phyloP scores from a whole-genome alignment of 1,140 invertebrate species.

The Drosophila quadrilineata region DNA sequence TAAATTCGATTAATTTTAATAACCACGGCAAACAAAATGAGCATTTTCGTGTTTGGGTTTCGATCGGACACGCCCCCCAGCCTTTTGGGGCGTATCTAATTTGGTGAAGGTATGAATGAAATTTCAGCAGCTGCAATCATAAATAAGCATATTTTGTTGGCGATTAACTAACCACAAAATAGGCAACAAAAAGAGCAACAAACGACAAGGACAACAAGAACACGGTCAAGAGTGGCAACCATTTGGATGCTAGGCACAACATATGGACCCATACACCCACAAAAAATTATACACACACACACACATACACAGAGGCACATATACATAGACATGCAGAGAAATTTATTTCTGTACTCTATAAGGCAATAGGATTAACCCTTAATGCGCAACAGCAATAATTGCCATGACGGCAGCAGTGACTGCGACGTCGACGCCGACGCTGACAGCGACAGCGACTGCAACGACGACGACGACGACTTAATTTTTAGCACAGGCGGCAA shows the following conservation, averaged over 20 bases:
- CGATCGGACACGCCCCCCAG: too few species aligned
- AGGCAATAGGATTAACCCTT: slow-evolving; percentile 71
- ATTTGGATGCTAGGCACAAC: slow-evolving; percentile 17
- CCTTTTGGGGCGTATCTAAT: too few species aligned
- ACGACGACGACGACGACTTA: slow-evolving; percentile 57
- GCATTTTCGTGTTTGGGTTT: too few species aligned
- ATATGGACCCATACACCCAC: too few species aligned
- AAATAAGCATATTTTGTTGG: slow-evolving; percentile 42
- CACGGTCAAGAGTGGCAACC: slow-evolving; percentile 17
- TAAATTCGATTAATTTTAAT: too few species aligned
- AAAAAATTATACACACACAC: slow-evolving; percentile 16
- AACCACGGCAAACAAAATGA: too few species aligned
- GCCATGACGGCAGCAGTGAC: slow-evolving; percentile 48
- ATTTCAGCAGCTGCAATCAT: slow-evolving; percentile 30
- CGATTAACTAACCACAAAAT: slow-evolving; percentile 39
- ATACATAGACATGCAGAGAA: slow-evolving; percentile 8
- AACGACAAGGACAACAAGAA: slow-evolving; percentile 2
- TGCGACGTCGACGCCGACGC: neutral
- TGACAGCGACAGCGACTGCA: slow-evolving; percentile 1
- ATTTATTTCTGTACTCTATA: slow-evolving; percentile 47
- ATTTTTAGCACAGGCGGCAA: slow-evolving; percentile 75
- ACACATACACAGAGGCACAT: slow-evolving; percentile 17
- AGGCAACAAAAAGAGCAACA: slow-evolving; percentile 8
- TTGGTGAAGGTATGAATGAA: too few species aligned
- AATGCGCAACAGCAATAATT: slow-evolving; percentile 74